Percentiles rank a stretch among this genome's conserved stretches.
These are phyloP conservation scores for Drosophila paucipuncta DNA, from an alignment of 2,888 invertebrate genomes.

Conservation along the genomic window DNA sequence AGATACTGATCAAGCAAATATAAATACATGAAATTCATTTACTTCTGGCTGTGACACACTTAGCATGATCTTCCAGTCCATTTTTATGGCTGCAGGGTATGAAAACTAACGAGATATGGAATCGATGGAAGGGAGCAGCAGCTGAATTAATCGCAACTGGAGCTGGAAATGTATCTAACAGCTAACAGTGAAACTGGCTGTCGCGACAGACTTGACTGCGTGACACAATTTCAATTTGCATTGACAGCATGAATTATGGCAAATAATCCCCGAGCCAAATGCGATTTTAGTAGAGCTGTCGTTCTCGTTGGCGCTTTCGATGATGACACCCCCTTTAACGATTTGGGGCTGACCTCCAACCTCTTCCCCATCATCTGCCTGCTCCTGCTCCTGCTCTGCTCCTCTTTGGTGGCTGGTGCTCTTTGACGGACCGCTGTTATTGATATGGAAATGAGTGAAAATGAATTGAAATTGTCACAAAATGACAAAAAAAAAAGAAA, in stretches of 20 bases:
- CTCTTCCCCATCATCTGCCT: neutral
- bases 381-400: neutral
- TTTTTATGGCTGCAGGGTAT: conserved; percentile 6
- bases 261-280: conserved; percentile 75
- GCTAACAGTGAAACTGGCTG: conserved; percentile 8
- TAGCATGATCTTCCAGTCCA: neutral
- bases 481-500: conserved; percentile 8
- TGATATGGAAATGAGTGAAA: conserved; percentile 72
- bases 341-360: conserved; percentile 24
- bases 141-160: conserved; percentile 11
- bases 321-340: conserved; percentile 26
- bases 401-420: neutral
- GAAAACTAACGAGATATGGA: conserved; percentile 59
- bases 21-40: neutral
- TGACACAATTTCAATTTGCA: conserved; percentile 81
- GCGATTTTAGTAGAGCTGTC: conserved; percentile 67
- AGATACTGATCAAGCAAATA: no score
- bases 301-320: neutral
- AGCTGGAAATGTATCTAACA: neutral
- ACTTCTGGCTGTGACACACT: neutral
- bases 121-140: conserved; percentile 31
- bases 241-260: conserved; percentile 81
- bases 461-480: conserved; percentile 19
- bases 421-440: conserved; percentile 56
- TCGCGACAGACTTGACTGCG: conserved; percentile 61